Conservation (phyloP, 2,113 vertebrate species). For the Orientallactaga bullata region DNA sequence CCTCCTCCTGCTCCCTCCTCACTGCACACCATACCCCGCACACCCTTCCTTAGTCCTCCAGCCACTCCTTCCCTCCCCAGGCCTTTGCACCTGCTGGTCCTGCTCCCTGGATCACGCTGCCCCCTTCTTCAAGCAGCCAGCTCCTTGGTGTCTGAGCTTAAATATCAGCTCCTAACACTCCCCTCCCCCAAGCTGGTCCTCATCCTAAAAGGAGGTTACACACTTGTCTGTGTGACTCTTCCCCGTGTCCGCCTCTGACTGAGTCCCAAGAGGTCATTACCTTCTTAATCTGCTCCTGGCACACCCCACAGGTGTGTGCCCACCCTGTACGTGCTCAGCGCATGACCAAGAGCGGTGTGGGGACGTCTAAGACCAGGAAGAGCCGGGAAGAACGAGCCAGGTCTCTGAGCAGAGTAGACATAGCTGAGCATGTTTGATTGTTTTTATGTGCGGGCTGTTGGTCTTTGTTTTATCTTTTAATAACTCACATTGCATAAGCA, state of each 20-base stretch:
- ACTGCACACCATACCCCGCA: no score
- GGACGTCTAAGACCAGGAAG: fast-evolving
- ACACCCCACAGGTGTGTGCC: no score
- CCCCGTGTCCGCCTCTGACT: not conserved
- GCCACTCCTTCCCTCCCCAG: no score
- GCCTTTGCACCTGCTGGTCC: not conserved
- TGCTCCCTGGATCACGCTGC: not conserved
- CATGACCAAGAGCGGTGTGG: not conserved
- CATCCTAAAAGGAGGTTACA: not conserved
- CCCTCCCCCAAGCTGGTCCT: no score
- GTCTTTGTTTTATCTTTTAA: constrained; percentile 81
- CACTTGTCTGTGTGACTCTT: not conserved
- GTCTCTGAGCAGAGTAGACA: constrained; percentile 58
- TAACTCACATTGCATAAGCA: constrained; percentile 83
- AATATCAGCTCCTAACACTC: not conserved
- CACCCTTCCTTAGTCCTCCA: no score
- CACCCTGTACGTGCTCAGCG: not conserved
- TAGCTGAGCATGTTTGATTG: constrained; percentile 59
- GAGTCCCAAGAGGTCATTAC: not conserved
- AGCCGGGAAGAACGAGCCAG: not conserved
- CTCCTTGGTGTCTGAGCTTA: not conserved
- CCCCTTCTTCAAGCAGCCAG: not conserved
- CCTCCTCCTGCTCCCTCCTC: no score
- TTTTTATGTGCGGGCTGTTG: constrained; percentile 78
- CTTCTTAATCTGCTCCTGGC: not conserved